These are phyloP conservation scores for Crepidodera aurea DNA, from an alignment of 2,888 invertebrate genomes.

Conservation along the genomic window DNA sequence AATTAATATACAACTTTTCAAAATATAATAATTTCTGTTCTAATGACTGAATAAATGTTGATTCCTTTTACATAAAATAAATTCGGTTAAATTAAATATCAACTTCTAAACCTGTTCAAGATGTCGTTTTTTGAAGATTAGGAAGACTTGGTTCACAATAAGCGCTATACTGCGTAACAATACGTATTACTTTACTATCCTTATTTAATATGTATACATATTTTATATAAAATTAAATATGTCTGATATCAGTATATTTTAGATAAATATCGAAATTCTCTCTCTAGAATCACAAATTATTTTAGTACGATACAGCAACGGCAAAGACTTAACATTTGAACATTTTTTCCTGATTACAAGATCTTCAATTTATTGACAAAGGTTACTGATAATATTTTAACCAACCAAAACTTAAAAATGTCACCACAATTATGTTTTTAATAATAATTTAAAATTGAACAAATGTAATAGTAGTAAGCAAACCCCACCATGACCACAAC, in stretches of 20 bases:
- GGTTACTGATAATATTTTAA: too few species aligned
- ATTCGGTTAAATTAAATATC: background rate
- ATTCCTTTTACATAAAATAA: background rate
- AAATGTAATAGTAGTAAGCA: too few species aligned
- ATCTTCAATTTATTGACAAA: too few species aligned
- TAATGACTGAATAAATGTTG: too few species aligned
- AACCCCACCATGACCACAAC: too few species aligned
- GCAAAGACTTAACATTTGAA: background rate
- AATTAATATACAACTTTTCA: too few species aligned
- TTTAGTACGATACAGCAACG: background rate
- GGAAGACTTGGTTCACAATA: slow-evolving; percentile 16
- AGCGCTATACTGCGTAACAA: slow-evolving; percentile 4
- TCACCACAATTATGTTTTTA: too few species aligned
- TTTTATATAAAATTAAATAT: slow-evolving; percentile 12
- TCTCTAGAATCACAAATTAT: slow-evolving; percentile 13
- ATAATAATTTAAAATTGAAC: too few species aligned
- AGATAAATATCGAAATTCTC: slow-evolving; percentile 9
- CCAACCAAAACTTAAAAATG: too few species aligned
- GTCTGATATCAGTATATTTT: background rate
- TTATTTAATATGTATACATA: slow-evolving; percentile 3
- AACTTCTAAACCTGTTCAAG: background rate
- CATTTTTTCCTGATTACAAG: background rate
- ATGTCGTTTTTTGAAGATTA: background rate
- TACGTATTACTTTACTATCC: slow-evolving; percentile 1
- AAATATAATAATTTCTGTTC: too few species aligned